Evolutionary conservation across 2,113 vertebrate genomes (phyloP).

Genomic region (Tetraodon nigroviridis): DNA sequence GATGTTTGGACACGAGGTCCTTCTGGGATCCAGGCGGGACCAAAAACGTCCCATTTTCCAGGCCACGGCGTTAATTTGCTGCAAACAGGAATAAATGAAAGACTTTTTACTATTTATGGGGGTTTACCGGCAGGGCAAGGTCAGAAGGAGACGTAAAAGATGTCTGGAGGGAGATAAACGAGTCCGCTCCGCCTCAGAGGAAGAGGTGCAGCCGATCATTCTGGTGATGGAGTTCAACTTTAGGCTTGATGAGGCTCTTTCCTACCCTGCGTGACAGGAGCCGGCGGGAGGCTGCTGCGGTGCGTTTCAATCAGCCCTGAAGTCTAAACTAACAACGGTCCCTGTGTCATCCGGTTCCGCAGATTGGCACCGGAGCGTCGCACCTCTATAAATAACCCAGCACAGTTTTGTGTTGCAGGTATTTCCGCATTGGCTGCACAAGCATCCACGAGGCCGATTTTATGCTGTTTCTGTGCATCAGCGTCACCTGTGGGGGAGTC

Average conservation of each 20-base stretch:
- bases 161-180: constrained; percentile 5
- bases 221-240: neutral
- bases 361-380: constrained; percentile 16
- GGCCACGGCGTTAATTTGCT: constrained; percentile 16
- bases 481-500: constrained; percentile 21
- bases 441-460: constrained; percentile 23
- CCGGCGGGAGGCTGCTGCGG: neutral
- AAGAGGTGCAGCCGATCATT: neutral
- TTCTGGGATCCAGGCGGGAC: constrained; percentile 3
- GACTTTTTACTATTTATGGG: constrained; percentile 26
- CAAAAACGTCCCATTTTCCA: constrained; percentile 16
- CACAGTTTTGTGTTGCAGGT: constrained; percentile 22
- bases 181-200: neutral
- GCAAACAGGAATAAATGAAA: constrained; percentile 35
- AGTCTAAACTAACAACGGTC: constrained; percentile 5
- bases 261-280: neutral
- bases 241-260: constrained; percentile 21
- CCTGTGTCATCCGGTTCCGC: constrained; percentile 23
- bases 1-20: constrained; percentile 9
- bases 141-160: constrained; percentile 26
- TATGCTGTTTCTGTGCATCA: constrained; percentile 24
- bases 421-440: constrained; percentile 10
- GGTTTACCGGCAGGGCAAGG: constrained; percentile 39
- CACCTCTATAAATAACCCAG: constrained; percentile 28
- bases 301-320: constrained; percentile 6